Conservation (phyloP, 1,140 invertebrate genomes). For the Zaprionus vittiger region DNA sequence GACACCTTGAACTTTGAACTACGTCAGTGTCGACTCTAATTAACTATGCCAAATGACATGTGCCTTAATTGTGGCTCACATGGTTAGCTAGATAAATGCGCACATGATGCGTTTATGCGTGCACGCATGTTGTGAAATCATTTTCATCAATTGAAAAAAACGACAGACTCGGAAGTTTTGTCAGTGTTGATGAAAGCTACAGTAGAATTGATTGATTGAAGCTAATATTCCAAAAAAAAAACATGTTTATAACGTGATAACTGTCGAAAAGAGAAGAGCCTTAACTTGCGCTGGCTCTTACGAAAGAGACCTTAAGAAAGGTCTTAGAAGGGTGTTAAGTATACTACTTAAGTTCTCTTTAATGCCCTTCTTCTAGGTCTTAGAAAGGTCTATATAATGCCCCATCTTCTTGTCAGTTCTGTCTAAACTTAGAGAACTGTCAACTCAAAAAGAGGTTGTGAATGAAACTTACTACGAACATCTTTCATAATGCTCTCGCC, state of each 20-base stretch:
- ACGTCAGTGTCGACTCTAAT: conserved; percentile 57
- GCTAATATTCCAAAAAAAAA: not conserved
- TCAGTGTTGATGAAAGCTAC: not conserved
- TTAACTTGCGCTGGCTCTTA: not conserved
- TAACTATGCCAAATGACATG: conserved; percentile 69
- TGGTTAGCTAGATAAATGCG: conserved; percentile 5
- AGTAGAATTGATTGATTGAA: not conserved
- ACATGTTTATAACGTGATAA: not conserved
- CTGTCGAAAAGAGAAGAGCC: not conserved
- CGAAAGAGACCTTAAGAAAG: not conserved
- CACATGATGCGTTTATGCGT: conserved; percentile 18
- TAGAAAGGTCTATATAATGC: not conserved
- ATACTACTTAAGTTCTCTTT: too few relatives aligned
- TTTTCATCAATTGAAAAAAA: not conserved
- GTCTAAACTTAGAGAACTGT: not conserved
- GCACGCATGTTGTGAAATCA: conserved; percentile 8
- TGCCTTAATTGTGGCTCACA: conserved; percentile 59
- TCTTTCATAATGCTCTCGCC: conserved; percentile 12
- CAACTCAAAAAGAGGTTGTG: not conserved
- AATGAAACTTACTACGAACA: conserved; percentile 4
- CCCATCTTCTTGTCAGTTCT: not conserved
- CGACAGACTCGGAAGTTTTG: too few relatives aligned
- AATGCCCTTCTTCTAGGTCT: not conserved
- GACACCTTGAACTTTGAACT: conserved; percentile 70
- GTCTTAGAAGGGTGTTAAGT: not conserved